Evolutionary conservation across 2,113 vertebrate species (phyloP).

Genomic region (Eubucco bourcierii): DNA sequence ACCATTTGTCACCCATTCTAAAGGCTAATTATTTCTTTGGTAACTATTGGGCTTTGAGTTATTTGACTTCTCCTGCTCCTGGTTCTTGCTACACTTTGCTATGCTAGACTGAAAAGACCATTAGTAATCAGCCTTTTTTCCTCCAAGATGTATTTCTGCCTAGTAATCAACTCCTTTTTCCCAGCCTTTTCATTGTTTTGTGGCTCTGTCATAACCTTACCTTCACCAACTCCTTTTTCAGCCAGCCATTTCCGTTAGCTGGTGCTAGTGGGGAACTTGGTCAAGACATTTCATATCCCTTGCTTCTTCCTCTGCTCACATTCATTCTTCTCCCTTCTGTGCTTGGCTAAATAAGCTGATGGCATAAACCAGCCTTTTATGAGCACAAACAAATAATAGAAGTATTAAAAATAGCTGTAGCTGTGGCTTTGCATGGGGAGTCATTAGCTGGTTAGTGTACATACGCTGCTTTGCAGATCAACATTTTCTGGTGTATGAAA

Average conservation of each 20-base stretch:
- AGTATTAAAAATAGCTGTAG: constrained; percentile 37
- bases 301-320: background rate
- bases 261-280: background rate
- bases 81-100: background rate
- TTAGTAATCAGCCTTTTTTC: background rate
- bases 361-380: constrained; percentile 12
- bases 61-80: background rate
- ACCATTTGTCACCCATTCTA: background rate
- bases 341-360: constrained; percentile 11
- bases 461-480: constrained; percentile 1
- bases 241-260: background rate
- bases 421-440: constrained; percentile 6
- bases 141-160: background rate
- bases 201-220: background rate
- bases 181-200: background rate
- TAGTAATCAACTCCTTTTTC: background rate
- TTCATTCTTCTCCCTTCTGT: background rate
- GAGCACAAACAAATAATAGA: constrained; percentile 24
- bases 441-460: constrained; percentile 11
- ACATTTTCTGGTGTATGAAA: background rate
- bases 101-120: background rate
- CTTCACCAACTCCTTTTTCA: background rate
- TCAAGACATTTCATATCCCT: background rate
- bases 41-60: background rate
- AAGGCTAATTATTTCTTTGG: background rate